Conservation (phyloP, 2,113 vertebrate genomes). For the Pleuronectes platessa region DNA sequence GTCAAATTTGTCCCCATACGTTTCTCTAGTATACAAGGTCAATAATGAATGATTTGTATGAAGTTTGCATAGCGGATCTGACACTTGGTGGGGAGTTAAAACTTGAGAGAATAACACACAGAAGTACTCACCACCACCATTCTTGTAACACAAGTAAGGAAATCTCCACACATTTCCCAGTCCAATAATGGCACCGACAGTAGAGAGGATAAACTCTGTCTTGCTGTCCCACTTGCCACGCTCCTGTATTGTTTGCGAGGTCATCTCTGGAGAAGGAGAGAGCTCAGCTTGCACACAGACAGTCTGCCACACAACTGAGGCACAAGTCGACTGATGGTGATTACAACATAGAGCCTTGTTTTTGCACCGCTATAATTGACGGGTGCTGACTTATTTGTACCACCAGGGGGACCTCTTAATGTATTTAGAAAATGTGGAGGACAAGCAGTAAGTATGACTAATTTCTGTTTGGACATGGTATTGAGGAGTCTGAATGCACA, state of each 20-base stretch:
- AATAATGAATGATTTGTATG: background rate
- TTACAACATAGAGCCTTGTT: background rate
- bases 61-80: background rate
- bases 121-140: constrained; percentile 72
- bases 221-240: constrained; percentile 74
- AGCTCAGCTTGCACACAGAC: background rate
- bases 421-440: background rate
- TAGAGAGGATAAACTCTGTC: constrained; percentile 71
- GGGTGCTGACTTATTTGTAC: constrained; percentile 18
- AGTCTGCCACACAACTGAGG: constrained; percentile 49
- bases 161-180: constrained; percentile 79
- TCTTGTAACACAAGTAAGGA: constrained; percentile 79
- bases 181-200: constrained; percentile 74
- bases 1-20: no score
- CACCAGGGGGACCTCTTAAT: constrained; percentile 60
- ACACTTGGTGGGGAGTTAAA: no score
- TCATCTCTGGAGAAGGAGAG: constrained; percentile 3
- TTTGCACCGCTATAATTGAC: background rate
- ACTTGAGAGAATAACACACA: background rate
- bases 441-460: constrained; percentile 9
- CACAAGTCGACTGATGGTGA: constrained; percentile 1
- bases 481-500: background rate
- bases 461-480: constrained; percentile 23
- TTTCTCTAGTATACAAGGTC: background rate
- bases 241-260: constrained; percentile 31